Percentiles rank a stretch among this genome's conserved stretches.
phyloP scores from a whole-genome alignment of 92 coral and sea anemone genomes.

The Zoanthus solanderi region DNA sequence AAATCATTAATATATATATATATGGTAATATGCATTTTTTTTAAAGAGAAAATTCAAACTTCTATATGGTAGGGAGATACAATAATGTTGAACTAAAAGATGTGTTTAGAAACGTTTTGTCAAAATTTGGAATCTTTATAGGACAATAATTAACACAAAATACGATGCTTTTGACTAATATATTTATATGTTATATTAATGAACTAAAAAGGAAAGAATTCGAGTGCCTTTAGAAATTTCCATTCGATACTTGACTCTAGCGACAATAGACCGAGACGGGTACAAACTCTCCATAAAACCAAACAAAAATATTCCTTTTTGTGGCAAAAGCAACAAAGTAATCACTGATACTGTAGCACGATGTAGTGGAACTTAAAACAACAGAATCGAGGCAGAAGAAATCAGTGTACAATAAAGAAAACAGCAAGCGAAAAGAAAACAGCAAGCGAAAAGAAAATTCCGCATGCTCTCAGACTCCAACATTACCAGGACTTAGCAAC shows the following conservation, averaged over 20 bases:
- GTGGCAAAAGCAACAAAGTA: background rate
- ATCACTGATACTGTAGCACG: background rate
- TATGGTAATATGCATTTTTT: no score
- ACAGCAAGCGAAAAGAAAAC: background rate
- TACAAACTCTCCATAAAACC: background rate
- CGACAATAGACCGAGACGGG: background rate
- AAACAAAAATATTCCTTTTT: background rate
- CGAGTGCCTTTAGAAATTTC: background rate
- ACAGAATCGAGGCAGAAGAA: background rate
- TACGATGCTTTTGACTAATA: background rate
- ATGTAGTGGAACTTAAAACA: background rate
- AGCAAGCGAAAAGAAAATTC: background rate
- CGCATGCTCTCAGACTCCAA: slow-evolving; percentile 17
- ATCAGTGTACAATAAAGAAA: background rate
- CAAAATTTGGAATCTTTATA: background rate
- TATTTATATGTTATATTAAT: no score
- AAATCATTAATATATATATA: no score
- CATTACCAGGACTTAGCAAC: slow-evolving; percentile 32
- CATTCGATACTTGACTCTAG: background rate
- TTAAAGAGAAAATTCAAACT: no score
- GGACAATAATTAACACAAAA: background rate
- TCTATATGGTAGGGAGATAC: no score
- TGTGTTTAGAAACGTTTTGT: background rate
- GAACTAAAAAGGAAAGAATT: background rate
- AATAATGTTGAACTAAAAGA: background rate